Conservation (phyloP, 2,888 invertebrate species). For the Cheilosia scutellata region DNA sequence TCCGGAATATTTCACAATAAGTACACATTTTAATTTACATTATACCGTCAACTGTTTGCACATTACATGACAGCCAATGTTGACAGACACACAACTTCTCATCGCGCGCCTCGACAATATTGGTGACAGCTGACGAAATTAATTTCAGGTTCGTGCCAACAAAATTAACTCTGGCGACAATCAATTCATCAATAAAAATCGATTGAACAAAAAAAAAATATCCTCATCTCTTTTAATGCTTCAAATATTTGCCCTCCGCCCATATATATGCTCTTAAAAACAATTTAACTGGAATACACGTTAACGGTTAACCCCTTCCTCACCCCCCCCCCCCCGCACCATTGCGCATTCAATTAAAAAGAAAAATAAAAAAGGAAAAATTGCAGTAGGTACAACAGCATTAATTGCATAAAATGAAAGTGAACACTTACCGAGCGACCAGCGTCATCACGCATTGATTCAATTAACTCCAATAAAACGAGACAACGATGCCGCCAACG, state of each 20-base stretch:
- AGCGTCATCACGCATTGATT: conserved; percentile 69
- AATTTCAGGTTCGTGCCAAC: conserved; percentile 9
- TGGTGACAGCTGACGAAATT: conserved; percentile 25
- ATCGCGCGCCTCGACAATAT: not conserved
- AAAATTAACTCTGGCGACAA: conserved; percentile 11
- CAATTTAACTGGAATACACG: conserved; percentile 13
- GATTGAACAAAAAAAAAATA: conserved; percentile 1
- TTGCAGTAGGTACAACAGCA: conserved; percentile 48
- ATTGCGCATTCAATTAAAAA: conserved; percentile 33
- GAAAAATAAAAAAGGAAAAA: conserved; percentile 17
- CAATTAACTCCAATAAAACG: conserved; percentile 71
- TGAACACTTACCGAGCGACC: conserved; percentile 67
- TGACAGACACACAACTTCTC: not conserved
- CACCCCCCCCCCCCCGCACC: not conserved
- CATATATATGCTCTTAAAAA: not conserved
- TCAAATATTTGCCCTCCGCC: not conserved
- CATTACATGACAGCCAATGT: not conserved
- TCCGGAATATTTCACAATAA: not conserved
- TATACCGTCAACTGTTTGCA: not conserved
- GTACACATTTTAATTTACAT: not conserved
- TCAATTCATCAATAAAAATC: conserved; percentile 27
- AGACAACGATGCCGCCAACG: conserved; percentile 32
- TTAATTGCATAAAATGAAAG: conserved; percentile 70
- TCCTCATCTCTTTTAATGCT: not conserved
- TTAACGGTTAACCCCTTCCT: conserved; percentile 7